Evolutionary conservation across 1,140 invertebrate genomes (phyloP).

Genomic region (Meloidogyne exigua): DNA sequence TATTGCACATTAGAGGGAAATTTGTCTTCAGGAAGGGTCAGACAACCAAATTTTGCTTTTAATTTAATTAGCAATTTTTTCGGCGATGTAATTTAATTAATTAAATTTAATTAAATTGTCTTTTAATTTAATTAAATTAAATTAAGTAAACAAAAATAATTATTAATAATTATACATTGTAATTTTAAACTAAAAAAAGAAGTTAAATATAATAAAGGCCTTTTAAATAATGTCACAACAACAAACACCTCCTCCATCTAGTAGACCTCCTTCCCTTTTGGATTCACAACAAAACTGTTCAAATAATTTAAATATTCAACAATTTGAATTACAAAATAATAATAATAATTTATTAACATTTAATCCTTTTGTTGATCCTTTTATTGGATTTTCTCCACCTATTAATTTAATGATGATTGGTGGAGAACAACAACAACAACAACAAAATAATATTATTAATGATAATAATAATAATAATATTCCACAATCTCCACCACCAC

Average conservation of each 20-base stretch:
- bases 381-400: constrained; percentile 4
- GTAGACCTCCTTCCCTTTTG: neutral
- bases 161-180: no score
- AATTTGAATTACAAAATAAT: constrained; percentile 5
- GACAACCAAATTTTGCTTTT: neutral
- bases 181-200: no score
- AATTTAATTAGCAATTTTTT: constrained; percentile 9
- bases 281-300: neutral
- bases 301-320: neutral
- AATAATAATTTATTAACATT: neutral
- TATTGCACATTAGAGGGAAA: no score
- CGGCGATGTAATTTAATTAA: neutral
- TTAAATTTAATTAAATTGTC: neutral
- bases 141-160: no score
- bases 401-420: neutral
- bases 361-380: neutral
- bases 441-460: neutral
- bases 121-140: neutral
- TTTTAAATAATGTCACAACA: neutral
- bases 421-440: neutral
- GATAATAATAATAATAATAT: constrained; percentile 1
- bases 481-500: neutral
- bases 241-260: constrained; percentile 1
- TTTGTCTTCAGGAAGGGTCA: neutral
- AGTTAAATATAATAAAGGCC: no score